These are phyloP conservation scores for Sminthurinus signatus DNA, from an alignment of 1,140 invertebrate species.

Conservation along the genomic window DNA sequence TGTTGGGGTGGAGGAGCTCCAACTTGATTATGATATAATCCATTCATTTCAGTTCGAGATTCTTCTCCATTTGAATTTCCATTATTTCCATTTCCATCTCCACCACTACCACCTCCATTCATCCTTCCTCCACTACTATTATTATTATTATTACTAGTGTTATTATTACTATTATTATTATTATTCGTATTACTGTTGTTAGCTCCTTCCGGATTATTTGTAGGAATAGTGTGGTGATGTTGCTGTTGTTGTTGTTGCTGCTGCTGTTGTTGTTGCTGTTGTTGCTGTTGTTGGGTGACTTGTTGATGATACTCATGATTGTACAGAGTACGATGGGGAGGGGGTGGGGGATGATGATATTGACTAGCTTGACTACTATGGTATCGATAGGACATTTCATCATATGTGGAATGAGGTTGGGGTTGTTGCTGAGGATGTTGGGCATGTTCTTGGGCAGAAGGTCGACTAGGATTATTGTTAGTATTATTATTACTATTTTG, in stretches of 20 bases:
- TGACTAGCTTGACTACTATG: constrained; percentile 23
- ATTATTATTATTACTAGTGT: not conserved
- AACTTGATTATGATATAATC: constrained; percentile 51
- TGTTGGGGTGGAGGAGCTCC: not conserved
- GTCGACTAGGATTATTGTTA: too few species aligned
- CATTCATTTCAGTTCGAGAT: constrained; percentile 23
- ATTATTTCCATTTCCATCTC: not conserved
- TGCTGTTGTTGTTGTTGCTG: constrained; percentile 30
- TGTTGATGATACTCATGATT: constrained; percentile 17
- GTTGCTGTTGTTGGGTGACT: constrained; percentile 13
- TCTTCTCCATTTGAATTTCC: constrained; percentile 46
- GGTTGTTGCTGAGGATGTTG: constrained; percentile 6
- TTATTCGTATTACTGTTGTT: not conserved
- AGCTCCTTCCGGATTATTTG: constrained; percentile 8
- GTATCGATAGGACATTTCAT: constrained; percentile 30
- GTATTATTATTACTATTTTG: constrained; percentile 19
- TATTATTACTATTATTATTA: constrained; percentile 4
- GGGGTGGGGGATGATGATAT: constrained; percentile 17
- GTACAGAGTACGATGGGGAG: constrained; percentile 24
- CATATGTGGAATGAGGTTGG: constrained; percentile 20
- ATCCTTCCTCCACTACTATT: not conserved
- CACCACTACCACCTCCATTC: not conserved
- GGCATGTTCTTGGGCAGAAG: too few species aligned
- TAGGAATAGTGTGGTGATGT: constrained; percentile 19
- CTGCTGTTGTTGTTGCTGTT: constrained; percentile 6